These are phyloP conservation scores for Pterocles gutturalis DNA, from an alignment of 2,113 vertebrate species.

Conservation along the genomic window DNA sequence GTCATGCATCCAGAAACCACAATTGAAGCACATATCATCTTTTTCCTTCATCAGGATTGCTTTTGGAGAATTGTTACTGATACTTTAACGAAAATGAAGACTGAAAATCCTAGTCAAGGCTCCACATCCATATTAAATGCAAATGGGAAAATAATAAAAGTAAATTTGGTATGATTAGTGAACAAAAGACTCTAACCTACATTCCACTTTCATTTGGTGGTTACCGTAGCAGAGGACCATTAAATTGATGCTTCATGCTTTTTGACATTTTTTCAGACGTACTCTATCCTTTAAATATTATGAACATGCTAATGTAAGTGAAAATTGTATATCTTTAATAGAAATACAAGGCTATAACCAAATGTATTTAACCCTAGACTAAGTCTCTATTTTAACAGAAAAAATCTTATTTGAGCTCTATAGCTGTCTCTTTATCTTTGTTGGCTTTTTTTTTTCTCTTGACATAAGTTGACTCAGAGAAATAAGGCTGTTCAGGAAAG, in stretches of 20 bases:
- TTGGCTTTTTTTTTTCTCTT: background rate
- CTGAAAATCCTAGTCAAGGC: background rate
- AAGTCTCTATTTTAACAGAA: background rate
- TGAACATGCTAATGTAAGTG: background rate
- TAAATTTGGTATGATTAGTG: background rate
- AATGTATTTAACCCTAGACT: background rate
- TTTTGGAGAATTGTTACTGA: background rate
- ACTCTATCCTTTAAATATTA: background rate
- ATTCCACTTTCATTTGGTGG: background rate
- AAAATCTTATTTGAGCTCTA: background rate
- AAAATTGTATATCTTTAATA: background rate
- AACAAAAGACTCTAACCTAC: background rate
- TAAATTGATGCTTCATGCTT: background rate
- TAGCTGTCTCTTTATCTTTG: background rate
- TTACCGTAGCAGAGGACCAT: background rate
- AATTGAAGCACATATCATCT: accelerated
- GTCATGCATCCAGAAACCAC: background rate
- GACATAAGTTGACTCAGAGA: background rate
- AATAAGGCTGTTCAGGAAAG: background rate
- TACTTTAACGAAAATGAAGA: background rate
- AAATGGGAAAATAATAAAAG: background rate
- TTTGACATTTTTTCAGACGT: background rate
- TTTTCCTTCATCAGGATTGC: background rate
- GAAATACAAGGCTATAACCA: background rate
- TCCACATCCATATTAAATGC: background rate